These are phyloP conservation scores for Hydropsyche tenuis DNA, from an alignment of 1,140 invertebrate species.

Conservation along the genomic window DNA sequence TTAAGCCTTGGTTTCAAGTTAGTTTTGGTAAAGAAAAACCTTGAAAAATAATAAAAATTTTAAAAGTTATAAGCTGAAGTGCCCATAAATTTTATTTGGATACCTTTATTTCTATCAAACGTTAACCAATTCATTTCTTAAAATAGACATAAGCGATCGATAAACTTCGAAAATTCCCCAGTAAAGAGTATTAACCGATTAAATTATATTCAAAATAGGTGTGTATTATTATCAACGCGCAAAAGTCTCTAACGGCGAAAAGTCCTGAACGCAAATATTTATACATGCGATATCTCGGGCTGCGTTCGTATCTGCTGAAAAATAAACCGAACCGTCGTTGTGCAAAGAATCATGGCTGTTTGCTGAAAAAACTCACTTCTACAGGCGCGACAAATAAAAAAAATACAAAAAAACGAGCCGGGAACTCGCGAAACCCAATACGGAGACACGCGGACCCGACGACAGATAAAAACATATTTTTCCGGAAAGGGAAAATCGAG, in stretches of 20 bases:
- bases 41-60: no score
- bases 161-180: not conserved
- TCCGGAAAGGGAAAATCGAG: conserved; percentile 19
- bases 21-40: no score
- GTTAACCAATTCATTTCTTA: no score
- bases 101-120: no score
- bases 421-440: conserved; percentile 20
- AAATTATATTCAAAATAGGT: not conserved
- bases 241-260: conserved; percentile 7
- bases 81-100: no score
- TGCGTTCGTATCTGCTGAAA: conserved; percentile 25
- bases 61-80: no score
- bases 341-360: conserved; percentile 33
- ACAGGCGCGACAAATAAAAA: conserved; percentile 12
- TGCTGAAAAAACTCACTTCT: conserved; percentile 27
- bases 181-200: not conserved
- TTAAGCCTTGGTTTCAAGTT: no score
- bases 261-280: conserved; percentile 18
- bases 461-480: conserved; percentile 22
- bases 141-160: no score
- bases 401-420: not conserved
- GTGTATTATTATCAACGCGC: not conserved
- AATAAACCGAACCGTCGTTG: conserved; percentile 23
- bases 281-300: conserved; percentile 10
- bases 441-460: conserved; percentile 15